phyloP scores from a whole-genome alignment of 2,797 vertebrate species.

The Catostomus latipinnis region DNA sequence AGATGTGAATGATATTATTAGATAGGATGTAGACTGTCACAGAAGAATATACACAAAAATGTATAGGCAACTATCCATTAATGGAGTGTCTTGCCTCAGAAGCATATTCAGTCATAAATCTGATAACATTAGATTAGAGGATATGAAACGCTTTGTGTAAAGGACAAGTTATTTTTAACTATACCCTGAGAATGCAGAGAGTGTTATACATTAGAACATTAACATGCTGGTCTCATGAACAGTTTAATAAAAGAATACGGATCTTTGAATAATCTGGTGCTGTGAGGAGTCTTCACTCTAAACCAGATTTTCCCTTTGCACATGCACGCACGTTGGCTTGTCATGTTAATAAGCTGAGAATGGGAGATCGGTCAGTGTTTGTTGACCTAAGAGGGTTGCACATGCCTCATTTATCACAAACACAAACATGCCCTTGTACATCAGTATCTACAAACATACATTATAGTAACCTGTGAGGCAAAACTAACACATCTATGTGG shows the following conservation, averaged over 20 bases:
- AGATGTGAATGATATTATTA: not conserved
- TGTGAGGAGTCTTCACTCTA: not conserved
- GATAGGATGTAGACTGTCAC: not conserved
- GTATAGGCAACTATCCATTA: too few species aligned
- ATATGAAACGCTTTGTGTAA: too few species aligned
- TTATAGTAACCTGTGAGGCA: not conserved
- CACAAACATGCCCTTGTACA: not conserved
- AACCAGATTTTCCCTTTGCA: not conserved
- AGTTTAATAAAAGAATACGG: too few species aligned
- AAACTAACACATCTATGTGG: conserved; percentile 17
- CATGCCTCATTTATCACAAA: conserved; percentile 19
- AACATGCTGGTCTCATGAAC: too few species aligned
- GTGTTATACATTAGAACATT: too few species aligned
- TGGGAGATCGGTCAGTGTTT: not conserved
- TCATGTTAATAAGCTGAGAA: not conserved
- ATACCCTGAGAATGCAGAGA: too few species aligned
- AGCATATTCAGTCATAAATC: too few species aligned
- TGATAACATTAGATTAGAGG: too few species aligned
- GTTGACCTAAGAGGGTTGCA: conserved; percentile 11
- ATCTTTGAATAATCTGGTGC: not conserved
- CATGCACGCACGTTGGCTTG: too few species aligned
- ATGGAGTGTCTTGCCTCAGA: too few species aligned
- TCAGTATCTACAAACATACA: not conserved
- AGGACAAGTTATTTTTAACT: too few species aligned
- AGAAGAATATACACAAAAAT: too few species aligned